phyloP scores from a whole-genome alignment of 2,888 invertebrate species.

The Meghimatium bilineatum region DNA sequence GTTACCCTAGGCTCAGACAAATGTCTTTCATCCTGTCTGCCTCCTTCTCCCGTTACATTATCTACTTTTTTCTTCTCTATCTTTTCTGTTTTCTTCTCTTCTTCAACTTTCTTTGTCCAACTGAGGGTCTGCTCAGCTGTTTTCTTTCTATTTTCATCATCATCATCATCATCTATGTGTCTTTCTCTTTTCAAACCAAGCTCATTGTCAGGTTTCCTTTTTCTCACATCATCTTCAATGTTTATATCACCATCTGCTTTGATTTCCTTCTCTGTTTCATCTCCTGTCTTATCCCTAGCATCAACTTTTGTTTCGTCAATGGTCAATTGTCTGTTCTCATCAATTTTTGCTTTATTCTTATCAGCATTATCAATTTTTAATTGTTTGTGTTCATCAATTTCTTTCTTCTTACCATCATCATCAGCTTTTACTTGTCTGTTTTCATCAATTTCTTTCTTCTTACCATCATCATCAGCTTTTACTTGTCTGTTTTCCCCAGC shows the following conservation, averaged over 20 bases:
- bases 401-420: constrained; percentile 2
- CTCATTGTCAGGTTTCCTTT: not conserved
- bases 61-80: constrained; percentile 11
- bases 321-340: not conserved
- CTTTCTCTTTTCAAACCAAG: constrained; percentile 4
- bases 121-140: constrained; percentile 19
- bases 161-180: not conserved
- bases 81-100: constrained; percentile 45
- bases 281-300: not conserved
- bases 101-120: constrained; percentile 43
- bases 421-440: not conserved
- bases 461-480: not conserved
- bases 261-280: too few relatives aligned
- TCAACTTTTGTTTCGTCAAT: not conserved
- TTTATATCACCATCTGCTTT: not conserved
- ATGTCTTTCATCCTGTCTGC: not conserved
- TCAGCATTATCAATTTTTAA: not conserved
- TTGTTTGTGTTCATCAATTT: constrained; percentile 12
- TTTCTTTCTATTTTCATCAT: not conserved
- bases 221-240: not conserved
- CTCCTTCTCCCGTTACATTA: not conserved
- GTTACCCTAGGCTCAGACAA: constrained; percentile 26
- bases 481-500: not conserved
- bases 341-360: constrained; percentile 13
- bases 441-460: not conserved